Conservation (phyloP, 2,888 invertebrate genomes). For the Eilema depressum region DNA sequence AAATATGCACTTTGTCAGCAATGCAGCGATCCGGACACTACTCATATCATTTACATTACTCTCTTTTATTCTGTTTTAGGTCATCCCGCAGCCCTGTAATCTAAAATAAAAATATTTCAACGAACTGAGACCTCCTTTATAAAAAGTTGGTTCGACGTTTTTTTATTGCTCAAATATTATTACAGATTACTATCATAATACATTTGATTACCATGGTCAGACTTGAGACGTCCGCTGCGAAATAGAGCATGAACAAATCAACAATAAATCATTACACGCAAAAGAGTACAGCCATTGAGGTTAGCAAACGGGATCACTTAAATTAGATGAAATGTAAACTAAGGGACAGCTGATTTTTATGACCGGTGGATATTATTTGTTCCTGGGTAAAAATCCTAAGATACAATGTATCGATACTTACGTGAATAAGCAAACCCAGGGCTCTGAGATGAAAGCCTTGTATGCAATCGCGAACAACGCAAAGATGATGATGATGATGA, state of each 20-base stretch:
- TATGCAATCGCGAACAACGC: no score
- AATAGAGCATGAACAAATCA: background rate
- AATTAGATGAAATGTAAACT: background rate
- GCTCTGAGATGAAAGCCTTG: no score
- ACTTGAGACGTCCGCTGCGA: background rate
- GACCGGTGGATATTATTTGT: no score
- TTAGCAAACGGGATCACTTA: background rate
- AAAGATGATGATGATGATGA: no score
- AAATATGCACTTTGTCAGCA: no score
- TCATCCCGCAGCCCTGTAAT: no score
- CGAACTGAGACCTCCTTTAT: background rate
- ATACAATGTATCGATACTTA: no score
- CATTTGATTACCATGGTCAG: background rate
- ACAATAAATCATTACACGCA: background rate
- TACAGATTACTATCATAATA: background rate
- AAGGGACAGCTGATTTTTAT: background rate
- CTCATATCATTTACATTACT: no score
- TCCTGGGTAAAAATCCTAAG: no score
- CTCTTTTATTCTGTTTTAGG: no score
- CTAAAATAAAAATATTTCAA: background rate
- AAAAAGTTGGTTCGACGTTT: background rate
- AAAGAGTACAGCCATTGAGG: background rate
- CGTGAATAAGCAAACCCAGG: no score
- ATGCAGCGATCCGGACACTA: no score
- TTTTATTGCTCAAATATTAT: background rate